These are phyloP conservation scores for Phaethornis superciliosus DNA, from an alignment of 2,113 vertebrate species.

Conservation along the genomic window DNA sequence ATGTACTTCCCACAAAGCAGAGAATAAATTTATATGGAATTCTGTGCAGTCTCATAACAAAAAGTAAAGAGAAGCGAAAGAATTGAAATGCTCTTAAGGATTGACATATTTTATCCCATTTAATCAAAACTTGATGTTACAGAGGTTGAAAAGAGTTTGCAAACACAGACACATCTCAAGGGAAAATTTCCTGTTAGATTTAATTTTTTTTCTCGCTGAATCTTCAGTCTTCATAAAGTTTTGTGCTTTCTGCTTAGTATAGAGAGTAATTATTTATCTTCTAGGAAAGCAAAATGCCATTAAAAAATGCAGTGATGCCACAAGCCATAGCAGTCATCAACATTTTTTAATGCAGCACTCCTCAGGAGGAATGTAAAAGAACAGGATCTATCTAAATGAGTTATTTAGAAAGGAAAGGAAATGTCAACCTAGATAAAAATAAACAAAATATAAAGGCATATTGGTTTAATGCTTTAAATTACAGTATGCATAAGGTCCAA, in stretches of 20 bases:
- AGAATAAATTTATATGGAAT: not conserved
- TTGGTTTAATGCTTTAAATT: not conserved
- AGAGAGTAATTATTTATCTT: not conserved
- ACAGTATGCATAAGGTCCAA: not conserved
- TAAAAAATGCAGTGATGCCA: not conserved
- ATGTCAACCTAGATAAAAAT: not conserved
- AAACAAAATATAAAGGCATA: not conserved
- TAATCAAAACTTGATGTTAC: constrained; percentile 6
- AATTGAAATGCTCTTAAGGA: not conserved
- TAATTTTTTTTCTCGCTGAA: not conserved
- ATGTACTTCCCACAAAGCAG: not conserved
- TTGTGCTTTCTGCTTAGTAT: not conserved
- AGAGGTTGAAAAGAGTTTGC: not conserved
- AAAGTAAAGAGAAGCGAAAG: not conserved
- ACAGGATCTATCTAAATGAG: not conserved
- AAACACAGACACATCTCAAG: not conserved
- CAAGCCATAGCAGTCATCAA: not conserved
- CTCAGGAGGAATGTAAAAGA: not conserved
- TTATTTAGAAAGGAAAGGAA: not conserved
- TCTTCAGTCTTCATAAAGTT: constrained; percentile 14
- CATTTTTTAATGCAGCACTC: not conserved
- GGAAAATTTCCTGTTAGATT: not conserved
- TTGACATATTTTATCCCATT: not conserved
- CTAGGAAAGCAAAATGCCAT: not conserved
- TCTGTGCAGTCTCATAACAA: not conserved